phyloP scores from a whole-genome alignment of 2,797 vertebrate species.

The Galaxias olidus region DNA sequence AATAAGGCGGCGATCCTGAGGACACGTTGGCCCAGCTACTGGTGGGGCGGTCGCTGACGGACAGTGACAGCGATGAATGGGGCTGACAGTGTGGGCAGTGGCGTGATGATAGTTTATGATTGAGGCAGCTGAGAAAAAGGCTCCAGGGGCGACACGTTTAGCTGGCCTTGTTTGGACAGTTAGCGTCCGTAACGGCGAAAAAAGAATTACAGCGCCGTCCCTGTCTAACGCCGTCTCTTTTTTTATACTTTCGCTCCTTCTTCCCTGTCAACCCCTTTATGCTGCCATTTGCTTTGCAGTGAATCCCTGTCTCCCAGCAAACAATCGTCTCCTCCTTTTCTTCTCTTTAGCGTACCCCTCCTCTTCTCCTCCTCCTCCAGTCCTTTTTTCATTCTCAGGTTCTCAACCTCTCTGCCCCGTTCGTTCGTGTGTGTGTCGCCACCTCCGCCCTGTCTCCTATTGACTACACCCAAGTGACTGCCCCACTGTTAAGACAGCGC shows the following conservation, averaged over 20 bases:
- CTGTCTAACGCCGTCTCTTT: not conserved
- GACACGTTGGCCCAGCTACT: not conserved
- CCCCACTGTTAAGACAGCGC: slow-evolving; percentile 10
- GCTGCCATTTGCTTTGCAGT: not conserved
- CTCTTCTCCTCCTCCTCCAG: not conserved
- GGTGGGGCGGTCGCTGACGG: not conserved
- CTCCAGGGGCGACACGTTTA: not conserved
- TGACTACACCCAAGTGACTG: slow-evolving; percentile 19
- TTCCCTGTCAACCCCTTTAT: not conserved
- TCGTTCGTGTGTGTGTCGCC: not conserved
- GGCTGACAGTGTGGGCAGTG: not conserved
- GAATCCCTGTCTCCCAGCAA: too few species aligned
- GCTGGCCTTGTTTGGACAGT: too few species aligned
- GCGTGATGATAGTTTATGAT: not conserved
- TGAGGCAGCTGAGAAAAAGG: not conserved
- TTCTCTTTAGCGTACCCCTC: not conserved
- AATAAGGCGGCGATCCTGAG: not conserved
- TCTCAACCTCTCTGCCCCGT: not conserved
- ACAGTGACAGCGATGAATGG: not conserved
- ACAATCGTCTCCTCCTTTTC: not conserved
- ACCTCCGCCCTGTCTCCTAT: slow-evolving; percentile 1
- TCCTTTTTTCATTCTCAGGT: not conserved
- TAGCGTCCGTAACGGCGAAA: too few species aligned
- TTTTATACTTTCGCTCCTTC: not conserved
- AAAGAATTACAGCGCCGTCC: too few species aligned